A percentile compares a stretch with the other conserved stretches of the same genome.
These are phyloP conservation scores for Falco punctatus DNA, from an alignment of 2,113 vertebrate species.

Conservation along the genomic window DNA sequence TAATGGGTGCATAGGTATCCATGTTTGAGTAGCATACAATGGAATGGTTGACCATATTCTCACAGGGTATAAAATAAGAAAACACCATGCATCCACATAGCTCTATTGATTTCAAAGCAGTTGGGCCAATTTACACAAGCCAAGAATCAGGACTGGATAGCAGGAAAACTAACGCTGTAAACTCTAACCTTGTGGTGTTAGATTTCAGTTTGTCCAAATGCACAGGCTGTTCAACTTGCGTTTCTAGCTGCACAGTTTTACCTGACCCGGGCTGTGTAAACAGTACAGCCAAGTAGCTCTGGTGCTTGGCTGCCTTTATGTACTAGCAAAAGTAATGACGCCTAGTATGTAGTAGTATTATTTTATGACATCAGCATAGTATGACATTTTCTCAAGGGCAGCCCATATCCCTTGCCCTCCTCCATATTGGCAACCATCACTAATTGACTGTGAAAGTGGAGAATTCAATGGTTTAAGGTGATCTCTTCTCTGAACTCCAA, in stretches of 20 bases:
- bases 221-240: constrained; percentile 3
- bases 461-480: constrained; percentile 67
- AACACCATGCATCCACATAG: neutral
- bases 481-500: constrained; percentile 65
- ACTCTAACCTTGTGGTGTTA: neutral
- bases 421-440: constrained; percentile 66
- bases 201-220: constrained; percentile 24
- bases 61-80: neutral
- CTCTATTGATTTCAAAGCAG: neutral
- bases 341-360: constrained; percentile 53
- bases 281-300: constrained; percentile 20
- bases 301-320: constrained; percentile 66
- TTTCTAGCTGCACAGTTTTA: neutral
- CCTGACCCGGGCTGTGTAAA: constrained; percentile 26
- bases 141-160: neutral
- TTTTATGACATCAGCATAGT: constrained; percentile 65
- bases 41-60: neutral
- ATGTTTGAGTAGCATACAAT: neutral
- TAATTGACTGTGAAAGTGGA: constrained; percentile 74
- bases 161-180: neutral
- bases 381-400: constrained; percentile 75
- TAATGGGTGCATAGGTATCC: neutral
- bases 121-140: constrained; percentile 9
- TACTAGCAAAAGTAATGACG: constrained; percentile 57
- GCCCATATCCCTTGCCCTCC: constrained; percentile 57